Evolutionary conservation across 1,140 invertebrate genomes (phyloP), one percentile per base, ranked within the genome.

Genomic region (Metopolophium dirhodum): DNA sequence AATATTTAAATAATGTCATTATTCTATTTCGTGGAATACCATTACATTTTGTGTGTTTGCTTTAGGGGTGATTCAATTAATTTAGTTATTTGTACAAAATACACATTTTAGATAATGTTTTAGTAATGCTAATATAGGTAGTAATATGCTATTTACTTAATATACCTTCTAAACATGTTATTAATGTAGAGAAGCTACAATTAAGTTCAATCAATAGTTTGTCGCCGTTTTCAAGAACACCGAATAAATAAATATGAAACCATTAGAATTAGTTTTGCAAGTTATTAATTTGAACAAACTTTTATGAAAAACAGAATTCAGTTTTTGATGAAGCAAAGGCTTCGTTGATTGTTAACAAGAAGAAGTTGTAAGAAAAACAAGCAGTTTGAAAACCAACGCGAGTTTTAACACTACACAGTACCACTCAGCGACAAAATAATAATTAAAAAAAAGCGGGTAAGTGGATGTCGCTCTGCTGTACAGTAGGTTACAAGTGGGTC

Each of bases 221-320:
- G n/a, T 83, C n/a, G 35, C 9, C 37, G 35, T 14, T 68, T 68
- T 68, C 30, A 37, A 23, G 9, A 8, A 37, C 82, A 22, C 37
- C 20, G 22, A 83, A 83, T 83, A 83, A 83, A 83, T n/a, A 37
- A 1, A 37, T n/a, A 68, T 68, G 61, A 68, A 68, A 68, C 61
- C 61, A 11, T 68, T 8, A 47, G 61, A 68, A 41, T 41, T 3
- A 68, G 61, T 68, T 68, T 68, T 14, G 30, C 61, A 30, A 68
- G 61, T 68, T 68, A n/a, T 68, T n/a, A 68, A 68, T 68, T 68
- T 68, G 61, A 68, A 68, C 61, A 68, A 30, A n/a, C 61, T 68
- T 68, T 11, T 0, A 30, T n/a, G 26, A 14, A 68, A n/a, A 68
- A 14, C 61, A n/a, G 30, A 68, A n/a, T n/a, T 68, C 11, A 68